Evolutionary conservation across 2,888 invertebrate genomes (phyloP), one percentile per base, ranked within the genome.

Genomic region (Oxycera nigricornis): DNA sequence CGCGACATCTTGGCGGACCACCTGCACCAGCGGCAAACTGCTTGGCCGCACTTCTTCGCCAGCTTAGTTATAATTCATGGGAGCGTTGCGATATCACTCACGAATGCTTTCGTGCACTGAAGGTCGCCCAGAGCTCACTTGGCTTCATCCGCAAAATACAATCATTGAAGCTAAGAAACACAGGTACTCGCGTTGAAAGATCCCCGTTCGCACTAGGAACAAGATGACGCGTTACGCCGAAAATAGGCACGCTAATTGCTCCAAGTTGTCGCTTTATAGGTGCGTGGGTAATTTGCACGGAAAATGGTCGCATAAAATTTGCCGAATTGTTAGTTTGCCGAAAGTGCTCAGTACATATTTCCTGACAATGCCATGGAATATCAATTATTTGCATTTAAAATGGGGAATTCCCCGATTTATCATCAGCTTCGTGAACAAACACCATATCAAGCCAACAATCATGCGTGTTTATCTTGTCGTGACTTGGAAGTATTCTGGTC

Each of bases 211-310:
- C 2, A n/a, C 11, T 17, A 17, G n/a, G 46, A 17, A 46, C 11
- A 11, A 46, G 11, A 46, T 46, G 11, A n/a, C 30, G 26, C 59
- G 17, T 59, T 26, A 14, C 22, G 6, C 28, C 14, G 30, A 14
- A 59, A 59, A 59, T 22, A 9, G 59, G 30, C 17, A 30, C 30
- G 30, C 26, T 59, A 28, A 28, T 14, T 59, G n/a, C 59, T 26
- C 7, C 11, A 59, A 59, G 7, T 11, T 59, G 59, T 59, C 59
- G 59, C 30, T 59, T 59, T 59, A 59, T 59, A 28, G 24, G 28
- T 2, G 26, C n/a, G n/a, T 14, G 59, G 7, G 30, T 28, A 28
- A 59, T 28, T 30, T 59, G 28, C 59, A 26, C 59, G 59, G 59
- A 59, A 59, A 2, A 55, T 55, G 4, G 17, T 55, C 22, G 17